Evolutionary conservation across 2,888 invertebrate genomes (phyloP).

Genomic region (Perithous albicinctus): DNA sequence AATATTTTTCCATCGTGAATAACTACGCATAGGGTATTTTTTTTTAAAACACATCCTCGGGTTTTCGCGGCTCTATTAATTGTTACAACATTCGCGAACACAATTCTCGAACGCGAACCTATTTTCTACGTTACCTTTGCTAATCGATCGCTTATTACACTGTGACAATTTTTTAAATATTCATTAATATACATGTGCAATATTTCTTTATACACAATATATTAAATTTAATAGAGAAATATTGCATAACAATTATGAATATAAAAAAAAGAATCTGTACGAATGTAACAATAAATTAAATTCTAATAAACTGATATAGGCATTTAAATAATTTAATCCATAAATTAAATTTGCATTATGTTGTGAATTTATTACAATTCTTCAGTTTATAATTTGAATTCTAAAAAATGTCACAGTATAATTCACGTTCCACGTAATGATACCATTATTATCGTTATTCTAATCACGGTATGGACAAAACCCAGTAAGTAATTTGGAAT

Average conservation of each 20-base stretch:
- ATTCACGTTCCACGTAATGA: conserved; percentile 16
- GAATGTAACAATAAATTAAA: too few species aligned
- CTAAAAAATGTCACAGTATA: background rate
- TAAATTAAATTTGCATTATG: background rate
- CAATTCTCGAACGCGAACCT: conserved; percentile 14
- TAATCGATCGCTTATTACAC: conserved; percentile 18
- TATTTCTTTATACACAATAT: too few species aligned
- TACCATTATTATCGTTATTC: conserved; percentile 12
- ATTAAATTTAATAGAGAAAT: background rate
- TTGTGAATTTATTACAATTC: background rate
- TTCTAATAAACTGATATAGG: too few species aligned
- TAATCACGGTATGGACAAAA: conserved; percentile 14
- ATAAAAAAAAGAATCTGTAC: too few species aligned
- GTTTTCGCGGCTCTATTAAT: conserved; percentile 40
- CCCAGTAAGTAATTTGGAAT: conserved; percentile 8
- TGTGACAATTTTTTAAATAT: background rate
- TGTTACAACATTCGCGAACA: conserved; percentile 45
- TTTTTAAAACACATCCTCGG: conserved; percentile 4
- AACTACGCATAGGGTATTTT: conserved; percentile 6
- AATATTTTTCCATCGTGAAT: conserved; percentile 41
- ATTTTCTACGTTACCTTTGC: background rate
- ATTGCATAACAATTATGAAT: too few species aligned
- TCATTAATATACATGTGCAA: background rate
- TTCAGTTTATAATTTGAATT: background rate
- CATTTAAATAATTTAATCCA: too few species aligned